A percentile compares a stretch with the other conserved stretches of the same genome.
Evolutionary conservation across 1,140 invertebrate species (phyloP).

Genomic region (Cylas formicarius): DNA sequence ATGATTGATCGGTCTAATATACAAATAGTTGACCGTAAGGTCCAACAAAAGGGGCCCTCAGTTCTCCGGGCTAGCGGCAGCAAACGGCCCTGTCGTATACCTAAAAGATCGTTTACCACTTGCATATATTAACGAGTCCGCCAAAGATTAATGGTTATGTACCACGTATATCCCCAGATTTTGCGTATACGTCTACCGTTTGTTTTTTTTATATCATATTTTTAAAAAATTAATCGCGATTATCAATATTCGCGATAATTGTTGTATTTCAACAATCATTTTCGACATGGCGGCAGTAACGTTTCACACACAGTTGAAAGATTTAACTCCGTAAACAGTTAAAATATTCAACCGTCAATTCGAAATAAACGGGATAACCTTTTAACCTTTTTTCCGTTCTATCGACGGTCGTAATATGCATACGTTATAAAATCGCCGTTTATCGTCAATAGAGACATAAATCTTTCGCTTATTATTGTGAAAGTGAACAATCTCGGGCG

Average conservation of each 20-base stretch:
- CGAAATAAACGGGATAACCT: slow-evolving; percentile 15
- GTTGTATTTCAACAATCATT: no score
- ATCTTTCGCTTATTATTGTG: slow-evolving; percentile 20
- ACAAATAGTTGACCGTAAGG: slow-evolving; percentile 44
- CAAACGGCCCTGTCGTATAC: slow-evolving; percentile 30
- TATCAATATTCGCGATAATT: no score
- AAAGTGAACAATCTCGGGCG: slow-evolving; percentile 12
- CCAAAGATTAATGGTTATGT: slow-evolving; percentile 43
- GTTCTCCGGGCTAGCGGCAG: slow-evolving; percentile 16
- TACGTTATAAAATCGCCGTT: slow-evolving; percentile 17
- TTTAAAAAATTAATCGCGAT: no score
- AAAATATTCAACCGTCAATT: no score
- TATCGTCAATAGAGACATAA: slow-evolving; percentile 16
- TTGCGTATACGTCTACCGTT: no score
- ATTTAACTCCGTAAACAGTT: no score
- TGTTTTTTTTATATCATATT: no score
- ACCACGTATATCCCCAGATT: no score
- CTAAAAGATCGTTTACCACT: slow-evolving; percentile 42
- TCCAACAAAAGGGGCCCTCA: slow-evolving; percentile 36
- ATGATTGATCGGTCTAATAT: slow-evolving; percentile 45
- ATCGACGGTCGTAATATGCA: slow-evolving; percentile 17
- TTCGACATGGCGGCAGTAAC: no score
- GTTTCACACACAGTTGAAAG: no score
- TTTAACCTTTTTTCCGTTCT: no score
- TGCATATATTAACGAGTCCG: slow-evolving; percentile 40